Percentiles rank a stretch among this genome's conserved stretches.
Conservation (phyloP, 2,797 vertebrate genomes). For the Falco columbarius region DNA sequence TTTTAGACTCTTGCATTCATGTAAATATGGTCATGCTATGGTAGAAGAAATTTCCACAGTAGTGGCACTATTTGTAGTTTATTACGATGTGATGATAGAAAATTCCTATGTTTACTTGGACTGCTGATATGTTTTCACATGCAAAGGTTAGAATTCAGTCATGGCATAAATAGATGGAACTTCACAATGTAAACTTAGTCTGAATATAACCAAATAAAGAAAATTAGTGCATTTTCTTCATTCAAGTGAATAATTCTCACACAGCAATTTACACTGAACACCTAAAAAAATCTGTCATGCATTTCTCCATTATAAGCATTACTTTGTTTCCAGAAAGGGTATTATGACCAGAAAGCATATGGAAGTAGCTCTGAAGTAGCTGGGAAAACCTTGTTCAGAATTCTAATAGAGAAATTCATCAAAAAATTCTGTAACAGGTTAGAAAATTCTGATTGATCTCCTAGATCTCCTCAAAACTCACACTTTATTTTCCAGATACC, state of each 20-base stretch:
- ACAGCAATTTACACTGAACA: neutral
- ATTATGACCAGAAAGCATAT: neutral
- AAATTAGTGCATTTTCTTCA: neutral
- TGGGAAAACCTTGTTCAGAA: neutral
- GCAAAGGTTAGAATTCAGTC: constrained; percentile 31
- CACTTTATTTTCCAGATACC: neutral
- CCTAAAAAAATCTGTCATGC: neutral
- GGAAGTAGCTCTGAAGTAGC: neutral
- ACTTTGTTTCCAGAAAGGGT: neutral
- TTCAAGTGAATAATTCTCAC: neutral
- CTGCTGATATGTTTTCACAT: neutral
- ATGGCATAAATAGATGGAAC: neutral
- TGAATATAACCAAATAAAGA: neutral
- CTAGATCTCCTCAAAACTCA: neutral
- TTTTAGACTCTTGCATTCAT: neutral
- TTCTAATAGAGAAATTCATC: neutral
- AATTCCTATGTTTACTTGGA: neutral
- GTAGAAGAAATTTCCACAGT: neutral
- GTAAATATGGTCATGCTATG: neutral
- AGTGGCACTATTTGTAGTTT: neutral
- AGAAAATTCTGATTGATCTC: neutral
- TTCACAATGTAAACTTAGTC: neutral
- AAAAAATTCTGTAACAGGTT: neutral
- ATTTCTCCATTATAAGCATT: neutral
- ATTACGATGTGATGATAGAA: neutral